These are phyloP conservation scores for Nesoenas mayeri DNA, from an alignment of 2,113 vertebrate genomes.

Conservation along the genomic window DNA sequence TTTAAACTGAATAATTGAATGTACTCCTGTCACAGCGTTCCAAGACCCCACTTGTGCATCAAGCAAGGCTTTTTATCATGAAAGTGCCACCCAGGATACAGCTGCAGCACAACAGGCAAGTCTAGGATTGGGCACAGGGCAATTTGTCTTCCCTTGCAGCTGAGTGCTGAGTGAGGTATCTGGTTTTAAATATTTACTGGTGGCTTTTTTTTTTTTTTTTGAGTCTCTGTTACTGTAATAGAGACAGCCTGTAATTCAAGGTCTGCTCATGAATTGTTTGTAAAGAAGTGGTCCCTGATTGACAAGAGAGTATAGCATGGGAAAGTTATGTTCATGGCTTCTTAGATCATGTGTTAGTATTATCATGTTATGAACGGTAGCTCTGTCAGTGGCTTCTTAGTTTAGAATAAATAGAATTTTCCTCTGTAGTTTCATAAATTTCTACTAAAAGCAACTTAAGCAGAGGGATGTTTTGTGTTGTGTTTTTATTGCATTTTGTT, in stretches of 20 bases:
- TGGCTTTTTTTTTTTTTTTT: not conserved
- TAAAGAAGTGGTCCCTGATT: not conserved
- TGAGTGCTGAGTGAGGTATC: not conserved
- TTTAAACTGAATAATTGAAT: not conserved
- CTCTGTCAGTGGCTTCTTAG: not conserved
- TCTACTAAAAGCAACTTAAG: not conserved
- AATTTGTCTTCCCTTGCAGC: not conserved
- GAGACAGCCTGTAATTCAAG: not conserved
- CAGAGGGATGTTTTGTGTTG: not conserved
- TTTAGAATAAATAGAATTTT: not conserved
- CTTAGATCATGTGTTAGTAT: not conserved
- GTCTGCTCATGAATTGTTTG: not conserved
- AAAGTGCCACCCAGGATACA: not conserved
- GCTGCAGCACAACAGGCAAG: not conserved
- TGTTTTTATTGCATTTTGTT: not conserved
- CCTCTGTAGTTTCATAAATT: not conserved
- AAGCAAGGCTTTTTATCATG: not conserved
- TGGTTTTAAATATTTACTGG: not conserved
- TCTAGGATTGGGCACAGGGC: not conserved
- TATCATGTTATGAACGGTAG: not conserved
- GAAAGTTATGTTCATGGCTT: not conserved
- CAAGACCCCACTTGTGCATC: not conserved
- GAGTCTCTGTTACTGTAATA: not conserved
- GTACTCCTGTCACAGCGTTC: not conserved
- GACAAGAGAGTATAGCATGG: not conserved